Evolutionary conservation across 2,888 invertebrate species (phyloP).

Genomic region (Synanthedon myopaeformis): DNA sequence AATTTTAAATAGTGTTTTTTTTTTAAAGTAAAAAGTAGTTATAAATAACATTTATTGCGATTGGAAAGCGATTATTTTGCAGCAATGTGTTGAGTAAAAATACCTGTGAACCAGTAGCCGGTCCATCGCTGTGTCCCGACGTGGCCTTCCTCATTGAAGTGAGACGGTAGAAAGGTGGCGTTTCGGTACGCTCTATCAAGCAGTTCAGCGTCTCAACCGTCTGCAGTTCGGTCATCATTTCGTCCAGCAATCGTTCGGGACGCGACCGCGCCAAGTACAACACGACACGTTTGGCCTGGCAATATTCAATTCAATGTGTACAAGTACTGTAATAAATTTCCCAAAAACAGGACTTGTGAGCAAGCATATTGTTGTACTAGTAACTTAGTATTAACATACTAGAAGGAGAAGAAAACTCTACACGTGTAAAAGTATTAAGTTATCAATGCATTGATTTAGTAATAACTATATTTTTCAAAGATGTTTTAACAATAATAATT

Average conservation of each 20-base stretch:
- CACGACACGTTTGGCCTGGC: slow-evolving; percentile 93
- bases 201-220: slow-evolving; percentile 97
- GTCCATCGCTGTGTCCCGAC: slow-evolving; percentile 69
- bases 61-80: neutral
- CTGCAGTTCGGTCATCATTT: slow-evolving; percentile 97
- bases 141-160: slow-evolving; percentile 93
- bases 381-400: too few relatives aligned
- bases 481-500: too few relatives aligned
- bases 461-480: too few relatives aligned
- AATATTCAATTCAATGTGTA: too few relatives aligned
- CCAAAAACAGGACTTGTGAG: too few relatives aligned
- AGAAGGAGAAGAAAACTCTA: too few relatives aligned
- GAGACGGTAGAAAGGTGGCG: slow-evolving; percentile 96
- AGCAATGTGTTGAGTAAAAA: neutral
- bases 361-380: too few relatives aligned
- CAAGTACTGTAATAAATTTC: too few relatives aligned
- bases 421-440: too few relatives aligned
- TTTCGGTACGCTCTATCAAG: slow-evolving; percentile 95
- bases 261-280: slow-evolving; percentile 92
- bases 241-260: slow-evolving; percentile 92
- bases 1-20: too few relatives aligned
- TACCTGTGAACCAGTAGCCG: slow-evolving; percentile 59
- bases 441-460: too few relatives aligned
- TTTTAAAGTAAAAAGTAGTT: too few relatives aligned
- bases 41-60: neutral